phyloP scores from a whole-genome alignment of 2,113 vertebrate species.

The Archocentrus centrarchus region DNA sequence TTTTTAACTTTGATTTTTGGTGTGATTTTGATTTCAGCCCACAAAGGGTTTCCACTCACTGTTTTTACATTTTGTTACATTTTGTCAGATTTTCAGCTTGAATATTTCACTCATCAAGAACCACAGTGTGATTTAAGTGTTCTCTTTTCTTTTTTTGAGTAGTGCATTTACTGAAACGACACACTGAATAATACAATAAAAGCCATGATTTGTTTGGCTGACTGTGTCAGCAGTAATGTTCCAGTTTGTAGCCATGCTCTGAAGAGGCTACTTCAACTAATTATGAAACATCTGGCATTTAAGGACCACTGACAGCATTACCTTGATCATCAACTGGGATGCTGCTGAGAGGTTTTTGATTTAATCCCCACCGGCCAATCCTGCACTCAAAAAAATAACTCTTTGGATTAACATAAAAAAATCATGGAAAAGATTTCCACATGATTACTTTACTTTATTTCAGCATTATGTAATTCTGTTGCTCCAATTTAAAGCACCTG shows the following conservation, averaged over 20 bases:
- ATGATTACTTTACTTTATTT: too few relatives aligned
- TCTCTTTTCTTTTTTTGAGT: not conserved
- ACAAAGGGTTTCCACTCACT: not conserved
- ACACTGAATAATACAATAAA: too few relatives aligned
- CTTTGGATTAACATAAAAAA: too few relatives aligned
- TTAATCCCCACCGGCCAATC: not conserved
- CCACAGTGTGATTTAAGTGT: not conserved
- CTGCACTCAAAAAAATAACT: too few relatives aligned
- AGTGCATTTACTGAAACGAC: too few relatives aligned
- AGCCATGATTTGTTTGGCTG: not conserved
- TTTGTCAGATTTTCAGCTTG: not conserved
- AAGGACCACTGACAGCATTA: not conserved
- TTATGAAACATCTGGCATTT: slow-evolving; percentile 1
- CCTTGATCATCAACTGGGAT: not conserved
- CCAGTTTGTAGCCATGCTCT: not conserved
- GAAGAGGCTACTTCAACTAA: slow-evolving; percentile 2
- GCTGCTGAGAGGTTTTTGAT: not conserved
- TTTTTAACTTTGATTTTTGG: not conserved
- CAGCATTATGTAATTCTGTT: too few relatives aligned
- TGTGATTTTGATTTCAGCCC: not conserved
- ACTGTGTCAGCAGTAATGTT: not conserved
- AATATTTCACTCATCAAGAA: not conserved
- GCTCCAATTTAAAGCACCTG: too few relatives aligned
- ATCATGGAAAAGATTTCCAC: too few relatives aligned
- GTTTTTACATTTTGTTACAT: not conserved